Evolutionary conservation across 2,888 invertebrate genomes (phyloP), one percentile per base, ranked within the genome.

Genomic region (Drosophila mettleri): DNA sequence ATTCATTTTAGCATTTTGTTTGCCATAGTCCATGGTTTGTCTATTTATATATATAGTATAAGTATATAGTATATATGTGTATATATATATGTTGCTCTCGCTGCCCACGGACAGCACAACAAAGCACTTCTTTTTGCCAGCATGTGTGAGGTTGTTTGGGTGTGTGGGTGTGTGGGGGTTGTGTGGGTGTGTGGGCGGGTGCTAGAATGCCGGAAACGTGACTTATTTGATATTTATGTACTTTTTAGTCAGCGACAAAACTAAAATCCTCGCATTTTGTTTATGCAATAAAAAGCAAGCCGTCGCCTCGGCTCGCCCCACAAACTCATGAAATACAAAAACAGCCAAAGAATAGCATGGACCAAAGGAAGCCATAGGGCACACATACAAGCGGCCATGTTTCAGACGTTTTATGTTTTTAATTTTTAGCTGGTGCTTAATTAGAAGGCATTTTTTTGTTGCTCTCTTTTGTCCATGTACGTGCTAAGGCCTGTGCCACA

Each of bases 181-280:
- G 59, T 52, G 66, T 74, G 51, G 54, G 46, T n/a, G n/a, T 20
- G 39, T 14, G 18, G 43, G 18, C 14, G 38, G 45, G 51, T 45
- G 72, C 29, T 43, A 49, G 58, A 75, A 70, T 59, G 68, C 77
- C 86, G 83, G 80, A 88, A 86, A 86, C 85, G 88, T 86, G 85
- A 86, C 88, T 86, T 86, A 80, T 88, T 88, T 68, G 64, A 83
- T 79, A 86, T 86, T 83, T 86, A 88, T 86, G 78, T 86, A 86
- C 86, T 86, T 83, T 86, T 86, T 83, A 79, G 70, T 72, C 54
- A 72, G 41, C 67, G 63, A 71, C 70, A 65, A 49, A 61, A 67
- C 60, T 66, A 67, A 63, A 76, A 62, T 43, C 77, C 59, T 52
- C 55, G 48, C 55, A 62, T 65, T 67, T 76, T 62, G 75, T 63